Conservation (phyloP, 2,888 invertebrate species). For the Leptinotarsa peninsularis region DNA sequence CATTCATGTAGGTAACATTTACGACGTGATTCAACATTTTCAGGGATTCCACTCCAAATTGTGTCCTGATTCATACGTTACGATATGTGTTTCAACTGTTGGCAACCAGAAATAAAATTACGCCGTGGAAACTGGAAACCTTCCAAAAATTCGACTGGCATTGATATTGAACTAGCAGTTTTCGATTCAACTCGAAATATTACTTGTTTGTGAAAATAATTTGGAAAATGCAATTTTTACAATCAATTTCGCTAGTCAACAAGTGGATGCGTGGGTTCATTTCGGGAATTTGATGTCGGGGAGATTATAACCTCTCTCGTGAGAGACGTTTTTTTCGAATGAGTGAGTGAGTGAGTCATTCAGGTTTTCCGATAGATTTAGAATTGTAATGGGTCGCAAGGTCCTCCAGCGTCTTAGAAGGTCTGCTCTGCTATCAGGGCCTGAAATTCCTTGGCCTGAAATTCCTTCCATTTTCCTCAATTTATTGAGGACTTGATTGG, state of each 20-base stretch:
- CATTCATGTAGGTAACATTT: conserved; percentile 13
- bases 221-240: neutral
- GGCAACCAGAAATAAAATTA: conserved; percentile 17
- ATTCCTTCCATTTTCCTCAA: too few relatives aligned
- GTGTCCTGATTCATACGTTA: conserved; percentile 17
- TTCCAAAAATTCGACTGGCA: conserved; percentile 30
- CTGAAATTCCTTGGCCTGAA: too few relatives aligned
- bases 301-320: too few relatives aligned
- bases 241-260: neutral
- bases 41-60: conserved; percentile 7
- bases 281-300: too few relatives aligned
- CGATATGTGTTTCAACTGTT: conserved; percentile 14
- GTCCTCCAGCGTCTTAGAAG: too few relatives aligned
- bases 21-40: conserved; percentile 4
- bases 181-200: conserved; percentile 7
- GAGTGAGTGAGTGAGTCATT: too few relatives aligned
- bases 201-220: neutral
- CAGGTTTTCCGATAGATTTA: too few relatives aligned
- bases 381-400: too few relatives aligned
- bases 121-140: conserved; percentile 23
- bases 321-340: too few relatives aligned
- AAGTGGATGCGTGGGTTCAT: too few relatives aligned
- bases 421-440: too few relatives aligned
- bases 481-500: too few relatives aligned
- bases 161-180: conserved; percentile 36